Evolutionary conservation across 2,888 invertebrate species (phyloP).

Genomic region (Dinocampus coccinellae): DNA sequence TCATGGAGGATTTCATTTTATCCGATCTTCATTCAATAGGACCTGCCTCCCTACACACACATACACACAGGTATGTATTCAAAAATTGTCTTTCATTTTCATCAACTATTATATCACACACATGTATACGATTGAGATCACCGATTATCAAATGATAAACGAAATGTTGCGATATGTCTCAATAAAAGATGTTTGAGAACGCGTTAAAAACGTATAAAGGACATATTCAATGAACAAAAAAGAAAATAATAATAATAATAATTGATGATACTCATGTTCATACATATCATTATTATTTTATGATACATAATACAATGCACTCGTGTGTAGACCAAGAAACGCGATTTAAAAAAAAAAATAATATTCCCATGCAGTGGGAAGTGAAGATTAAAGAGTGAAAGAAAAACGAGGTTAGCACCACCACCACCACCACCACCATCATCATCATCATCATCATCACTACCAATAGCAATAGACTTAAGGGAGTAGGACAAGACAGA

Average conservation of each 20-base stretch:
- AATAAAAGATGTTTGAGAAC: background rate
- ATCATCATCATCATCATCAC: no score
- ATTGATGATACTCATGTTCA: background rate
- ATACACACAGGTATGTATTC: constrained; percentile 14
- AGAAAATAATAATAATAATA: constrained; percentile 12
- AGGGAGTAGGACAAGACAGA: constrained; percentile 19
- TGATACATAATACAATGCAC: background rate
- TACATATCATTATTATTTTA: background rate
- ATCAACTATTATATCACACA: background rate
- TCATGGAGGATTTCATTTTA: constrained; percentile 12
- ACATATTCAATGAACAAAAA: background rate
- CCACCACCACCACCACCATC: no score
- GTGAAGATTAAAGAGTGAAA: background rate
- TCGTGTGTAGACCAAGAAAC: background rate
- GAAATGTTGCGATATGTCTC: constrained; percentile 27
- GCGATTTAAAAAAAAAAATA: constrained; percentile 8
- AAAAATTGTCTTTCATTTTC: background rate
- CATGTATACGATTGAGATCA: constrained; percentile 21
- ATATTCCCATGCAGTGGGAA: constrained; percentile 32
- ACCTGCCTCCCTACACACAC: constrained; percentile 2
- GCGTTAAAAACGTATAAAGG: constrained; percentile 24
- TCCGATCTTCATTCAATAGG: background rate
- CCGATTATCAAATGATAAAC: constrained; percentile 4
- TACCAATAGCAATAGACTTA: background rate
- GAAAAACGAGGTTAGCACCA: no score